Evolutionary conservation across 2,797 vertebrate genomes (phyloP).

Genomic region (Allochrocebus solatus): DNA sequence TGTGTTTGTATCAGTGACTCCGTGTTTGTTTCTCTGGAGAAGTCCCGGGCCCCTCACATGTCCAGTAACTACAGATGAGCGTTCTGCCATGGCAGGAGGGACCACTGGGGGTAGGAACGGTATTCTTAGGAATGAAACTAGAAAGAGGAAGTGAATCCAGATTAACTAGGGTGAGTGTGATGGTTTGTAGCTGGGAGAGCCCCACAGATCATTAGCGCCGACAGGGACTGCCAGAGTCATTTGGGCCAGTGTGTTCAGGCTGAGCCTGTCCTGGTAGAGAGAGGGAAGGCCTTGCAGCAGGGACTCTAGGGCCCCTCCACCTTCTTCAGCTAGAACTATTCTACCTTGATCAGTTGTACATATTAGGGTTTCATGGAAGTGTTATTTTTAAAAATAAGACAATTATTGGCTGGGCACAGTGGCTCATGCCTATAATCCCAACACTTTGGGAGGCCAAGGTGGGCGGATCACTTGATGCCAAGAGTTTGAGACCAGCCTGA

Average conservation of each 20-base stretch:
- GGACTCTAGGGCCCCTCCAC: background rate
- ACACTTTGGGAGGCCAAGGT: background rate
- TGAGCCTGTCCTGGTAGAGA: no score
- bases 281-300: background rate
- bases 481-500: background rate
- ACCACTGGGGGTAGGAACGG: background rate
- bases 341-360: background rate
- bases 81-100: background rate
- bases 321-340: background rate
- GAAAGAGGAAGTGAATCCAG: background rate
- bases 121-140: background rate
- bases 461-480: background rate
- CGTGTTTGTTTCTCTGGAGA: background rate
- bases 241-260: no score
- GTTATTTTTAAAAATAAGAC: background rate
- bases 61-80: background rate
- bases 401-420: background rate
- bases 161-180: background rate
- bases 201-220: rapidly evolving
- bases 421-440: background rate
- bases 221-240: background rate
- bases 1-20: background rate
- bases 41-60: rapidly evolving
- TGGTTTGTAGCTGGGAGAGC: background rate
- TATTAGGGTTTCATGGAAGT: background rate